Conservation (phyloP, 2,113 vertebrate genomes). For the Aspiorhynchus laticeps region DNA sequence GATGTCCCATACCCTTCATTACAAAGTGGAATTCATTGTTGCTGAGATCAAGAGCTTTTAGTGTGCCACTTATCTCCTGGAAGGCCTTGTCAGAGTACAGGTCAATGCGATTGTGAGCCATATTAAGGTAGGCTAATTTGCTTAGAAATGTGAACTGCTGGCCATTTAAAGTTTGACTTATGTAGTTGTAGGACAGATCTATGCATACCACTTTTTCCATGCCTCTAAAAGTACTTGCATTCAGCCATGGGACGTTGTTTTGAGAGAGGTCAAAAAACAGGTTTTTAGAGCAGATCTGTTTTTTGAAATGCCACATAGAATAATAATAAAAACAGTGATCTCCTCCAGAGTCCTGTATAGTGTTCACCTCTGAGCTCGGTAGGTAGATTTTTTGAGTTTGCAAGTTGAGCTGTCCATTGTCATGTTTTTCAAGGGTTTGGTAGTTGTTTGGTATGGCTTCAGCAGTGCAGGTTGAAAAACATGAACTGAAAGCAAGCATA, state of each 20-base stretch:
- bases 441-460: not conserved
- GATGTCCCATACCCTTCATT: constrained; percentile 79
- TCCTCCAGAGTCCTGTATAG: not conserved
- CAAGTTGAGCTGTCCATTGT: not conserved
- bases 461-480: constrained; percentile 27
- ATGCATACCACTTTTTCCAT: constrained; percentile 77
- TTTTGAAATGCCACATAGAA: constrained; percentile 59
- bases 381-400: not conserved
- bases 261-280: constrained; percentile 76
- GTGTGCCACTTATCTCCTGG: constrained; percentile 69
- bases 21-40: constrained; percentile 79
- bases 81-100: constrained; percentile 72
- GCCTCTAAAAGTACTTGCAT: constrained; percentile 65
- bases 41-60: constrained; percentile 77
- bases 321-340: constrained; percentile 5
- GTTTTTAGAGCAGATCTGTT: constrained; percentile 51
- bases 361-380: not conserved
- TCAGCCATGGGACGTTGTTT: constrained; percentile 75
- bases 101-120: constrained; percentile 81
- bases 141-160: constrained; percentile 64
- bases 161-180: constrained; percentile 71
- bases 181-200: constrained; percentile 80
- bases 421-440: not conserved
- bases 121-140: constrained; percentile 71
- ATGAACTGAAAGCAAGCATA: constrained; percentile 68